Percentiles rank a stretch among this genome's conserved stretches.
These are phyloP conservation scores for Xanthostigma xanthostigma DNA, from an alignment of 2,888 invertebrate genomes.

Conservation along the genomic window DNA sequence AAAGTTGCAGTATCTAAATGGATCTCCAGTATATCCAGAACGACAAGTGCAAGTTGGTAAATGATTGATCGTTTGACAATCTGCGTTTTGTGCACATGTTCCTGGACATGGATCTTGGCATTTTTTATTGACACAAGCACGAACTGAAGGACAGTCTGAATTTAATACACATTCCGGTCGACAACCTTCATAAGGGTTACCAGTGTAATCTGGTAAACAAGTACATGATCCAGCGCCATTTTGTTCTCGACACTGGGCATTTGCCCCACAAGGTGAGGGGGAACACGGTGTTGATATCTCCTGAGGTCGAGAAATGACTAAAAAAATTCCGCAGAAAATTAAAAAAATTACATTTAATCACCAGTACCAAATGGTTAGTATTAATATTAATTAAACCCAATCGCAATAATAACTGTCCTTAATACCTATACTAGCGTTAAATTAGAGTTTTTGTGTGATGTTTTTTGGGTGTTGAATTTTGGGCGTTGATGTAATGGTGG, in stretches of 20 bases:
- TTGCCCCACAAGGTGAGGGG: slow-evolving; percentile 34
- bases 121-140: slow-evolving; percentile 37
- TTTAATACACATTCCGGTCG: slow-evolving; percentile 39
- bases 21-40: slow-evolving; percentile 35
- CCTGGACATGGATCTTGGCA: slow-evolving; percentile 43
- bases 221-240: slow-evolving; percentile 37
- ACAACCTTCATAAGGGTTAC: slow-evolving; percentile 43
- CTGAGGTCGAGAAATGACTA: slow-evolving; percentile 8
- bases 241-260: slow-evolving; percentile 33
- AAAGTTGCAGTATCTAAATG: slow-evolving; percentile 21
- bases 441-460: too few species aligned
- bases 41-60: slow-evolving; percentile 32
- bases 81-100: slow-evolving; percentile 49
- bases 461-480: too few species aligned
- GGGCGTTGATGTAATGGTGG: too few species aligned
- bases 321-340: not conserved
- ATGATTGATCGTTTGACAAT: slow-evolving; percentile 35
- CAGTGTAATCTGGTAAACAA: slow-evolving; percentile 34
- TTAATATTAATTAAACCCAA: too few species aligned
- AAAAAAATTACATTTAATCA: slow-evolving; percentile 7
- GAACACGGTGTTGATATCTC: slow-evolving; percentile 25
- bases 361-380: too few species aligned
- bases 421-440: too few species aligned
- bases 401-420: too few species aligned
- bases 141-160: slow-evolving; percentile 38